phyloP scores from a whole-genome alignment of 1,140 invertebrate species.

The Drosophila arizonae region DNA sequence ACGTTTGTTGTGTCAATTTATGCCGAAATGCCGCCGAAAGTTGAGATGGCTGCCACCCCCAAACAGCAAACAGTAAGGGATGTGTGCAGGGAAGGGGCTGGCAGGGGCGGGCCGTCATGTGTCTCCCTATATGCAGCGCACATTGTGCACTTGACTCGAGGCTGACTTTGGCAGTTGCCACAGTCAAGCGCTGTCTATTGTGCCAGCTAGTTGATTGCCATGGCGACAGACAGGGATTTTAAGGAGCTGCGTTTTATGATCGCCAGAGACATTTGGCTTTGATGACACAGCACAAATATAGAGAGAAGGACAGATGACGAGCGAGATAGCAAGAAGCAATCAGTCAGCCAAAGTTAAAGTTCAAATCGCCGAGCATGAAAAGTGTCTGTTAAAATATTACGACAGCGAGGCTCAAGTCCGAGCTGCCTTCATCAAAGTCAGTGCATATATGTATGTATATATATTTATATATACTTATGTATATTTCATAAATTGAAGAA shows the following conservation, averaged over 20 bases:
- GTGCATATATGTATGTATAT: no score
- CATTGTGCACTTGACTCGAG: constrained; percentile 45
- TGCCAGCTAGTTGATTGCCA: constrained; percentile 48
- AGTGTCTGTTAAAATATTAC: constrained; percentile 77
- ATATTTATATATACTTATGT: constrained; percentile 15
- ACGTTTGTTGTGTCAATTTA: constrained; percentile 70
- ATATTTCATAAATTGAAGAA: constrained; percentile 12
- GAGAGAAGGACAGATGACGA: constrained; percentile 7
- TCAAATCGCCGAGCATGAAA: constrained; percentile 43
- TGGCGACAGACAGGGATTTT: constrained; percentile 31
- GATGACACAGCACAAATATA: constrained; percentile 19
- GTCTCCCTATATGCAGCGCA: constrained; percentile 9
- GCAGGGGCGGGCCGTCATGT: background rate
- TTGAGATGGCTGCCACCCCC: constrained; percentile 37
- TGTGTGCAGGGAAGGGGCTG: background rate
- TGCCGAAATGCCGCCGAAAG: constrained; percentile 43
- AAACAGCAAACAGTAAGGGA: background rate
- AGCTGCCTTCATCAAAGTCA: constrained; percentile 10
- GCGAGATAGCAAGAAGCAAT: constrained; percentile 28
- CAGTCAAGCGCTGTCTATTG: constrained; percentile 40
- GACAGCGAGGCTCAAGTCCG: constrained; percentile 39
- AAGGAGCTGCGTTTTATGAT: constrained; percentile 41
- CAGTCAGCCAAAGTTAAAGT: constrained; percentile 47
- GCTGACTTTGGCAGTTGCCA: constrained; percentile 40
- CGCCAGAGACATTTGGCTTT: constrained; percentile 33